These are phyloP conservation scores for Anodontia alba DNA, from an alignment of 2,888 invertebrate genomes.

Conservation along the genomic window DNA sequence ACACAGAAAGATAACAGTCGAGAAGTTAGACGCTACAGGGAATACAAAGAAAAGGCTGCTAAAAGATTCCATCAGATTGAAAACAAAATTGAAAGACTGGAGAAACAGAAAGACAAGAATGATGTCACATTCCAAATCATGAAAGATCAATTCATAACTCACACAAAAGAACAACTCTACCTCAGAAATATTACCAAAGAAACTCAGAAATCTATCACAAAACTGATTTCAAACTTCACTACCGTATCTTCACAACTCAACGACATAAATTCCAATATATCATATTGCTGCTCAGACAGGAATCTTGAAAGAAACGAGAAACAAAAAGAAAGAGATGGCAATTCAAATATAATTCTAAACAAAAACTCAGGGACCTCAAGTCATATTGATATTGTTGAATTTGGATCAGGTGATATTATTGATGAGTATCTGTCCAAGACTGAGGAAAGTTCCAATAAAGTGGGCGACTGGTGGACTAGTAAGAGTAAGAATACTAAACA, in stretches of 20 bases:
- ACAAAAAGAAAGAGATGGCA: background rate
- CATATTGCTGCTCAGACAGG: background rate
- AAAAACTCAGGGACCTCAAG: conserved; percentile 1
- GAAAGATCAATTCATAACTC: conserved; percentile 1
- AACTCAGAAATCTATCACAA: background rate
- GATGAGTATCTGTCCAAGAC: conserved; percentile 43
- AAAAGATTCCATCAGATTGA: conserved; percentile 63
- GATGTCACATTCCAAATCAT: conserved; percentile 6
- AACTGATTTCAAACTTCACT: background rate
- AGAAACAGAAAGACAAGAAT: conserved; percentile 22
- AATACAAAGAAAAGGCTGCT: conserved; percentile 63
- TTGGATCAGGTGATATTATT: conserved; percentile 55
- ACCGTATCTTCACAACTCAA: conserved; percentile 10
- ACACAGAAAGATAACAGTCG: conserved; percentile 56
- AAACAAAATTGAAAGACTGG: conserved; percentile 48
- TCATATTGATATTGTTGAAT: conserved; percentile 55
- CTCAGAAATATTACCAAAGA: conserved; percentile 1
- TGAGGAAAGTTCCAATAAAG: conserved; percentile 46
- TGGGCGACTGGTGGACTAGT: conserved; percentile 3
- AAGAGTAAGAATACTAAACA: background rate
- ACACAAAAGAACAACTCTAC: conserved; percentile 10
- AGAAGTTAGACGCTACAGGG: conserved; percentile 53
- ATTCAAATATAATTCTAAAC: background rate
- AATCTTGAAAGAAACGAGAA: background rate
- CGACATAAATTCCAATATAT: background rate